Base-by-base conservation (phyloP, 1,140 invertebrate species). In the Diplogasteroides magnus region DNA sequence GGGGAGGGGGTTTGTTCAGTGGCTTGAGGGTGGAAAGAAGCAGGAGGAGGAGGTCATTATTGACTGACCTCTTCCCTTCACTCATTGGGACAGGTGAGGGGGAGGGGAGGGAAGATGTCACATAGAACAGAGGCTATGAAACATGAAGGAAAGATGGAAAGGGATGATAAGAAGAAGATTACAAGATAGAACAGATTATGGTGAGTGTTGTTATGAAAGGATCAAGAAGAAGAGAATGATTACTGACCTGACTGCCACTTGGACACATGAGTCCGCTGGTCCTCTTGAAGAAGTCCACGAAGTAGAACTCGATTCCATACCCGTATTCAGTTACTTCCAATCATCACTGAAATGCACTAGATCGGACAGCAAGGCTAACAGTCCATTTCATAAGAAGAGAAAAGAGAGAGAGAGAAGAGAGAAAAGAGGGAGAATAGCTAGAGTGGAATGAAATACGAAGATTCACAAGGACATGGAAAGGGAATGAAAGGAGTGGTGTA, bases 171-270 rank as follows among this genome's bases (percentile, higher is more conserved):
- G 23, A 27, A 55, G 57, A 28, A 28, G n/a, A 14, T 56, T 56
- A 26, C 57, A 26, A 55, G 57, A 65, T 27, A 1, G 28, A 23
- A 25, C 6, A 11, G 28, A 64, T 11, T 61, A 2, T 31, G 25
- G 19, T 31, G 19, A 19, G 6, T 1, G 23, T 25, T 62, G 11
- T n/a, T 48, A 27, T 48, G 2, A 1, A 31, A 62, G 13, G 23
- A 26, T 56, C 14, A 65, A 14, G 32, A 64, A 31, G 19, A 25
- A 19, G 55, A 56, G 55, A 56, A 15, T 56, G 15, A 19, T 56
- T 23, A 19, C 55, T 19, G 28, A 68, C 66, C 66, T 68, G 57
- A 68, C 27, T 26, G 66, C 66, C 14, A 68, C 66, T 31, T 68
- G 66, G 57, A 68, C 66, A 25, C 59, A 14, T 13, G 59, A 6